A percentile compares a stretch with the other conserved stretches of the same genome.
These are phyloP conservation scores for Gryllus bimaculatus DNA, from an alignment of 1,140 invertebrate genomes.

Conservation along the genomic window DNA sequence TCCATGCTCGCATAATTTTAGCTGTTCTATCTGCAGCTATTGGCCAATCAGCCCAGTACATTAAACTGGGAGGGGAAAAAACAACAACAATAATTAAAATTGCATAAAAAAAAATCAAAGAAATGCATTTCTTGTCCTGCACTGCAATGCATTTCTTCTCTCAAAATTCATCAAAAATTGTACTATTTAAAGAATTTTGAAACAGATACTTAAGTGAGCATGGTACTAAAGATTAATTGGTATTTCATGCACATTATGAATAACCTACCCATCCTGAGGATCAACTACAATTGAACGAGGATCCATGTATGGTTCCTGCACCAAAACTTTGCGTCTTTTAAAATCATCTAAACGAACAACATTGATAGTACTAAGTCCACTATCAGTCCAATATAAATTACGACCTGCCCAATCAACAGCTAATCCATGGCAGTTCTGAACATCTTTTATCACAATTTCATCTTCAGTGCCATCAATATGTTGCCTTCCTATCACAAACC, in stretches of 20 bases:
- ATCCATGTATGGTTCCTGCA: slow-evolving; percentile 41
- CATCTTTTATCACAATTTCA: slow-evolving; percentile 35
- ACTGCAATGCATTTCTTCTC: too few relatives aligned
- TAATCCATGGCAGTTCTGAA: slow-evolving; percentile 54
- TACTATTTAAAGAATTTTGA: too few relatives aligned
- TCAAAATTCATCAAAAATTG: too few relatives aligned
- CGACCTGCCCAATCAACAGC: slow-evolving; percentile 69
- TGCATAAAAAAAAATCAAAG: background rate
- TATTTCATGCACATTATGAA: too few relatives aligned
- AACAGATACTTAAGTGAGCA: too few relatives aligned
- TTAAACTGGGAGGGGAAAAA: slow-evolving; percentile 26
- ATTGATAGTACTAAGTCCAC: slow-evolving; percentile 47
- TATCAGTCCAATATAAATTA: slow-evolving; percentile 77
- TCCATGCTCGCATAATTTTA: slow-evolving; percentile 41
- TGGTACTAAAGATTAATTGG: too few relatives aligned
- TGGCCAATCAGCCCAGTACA: slow-evolving; percentile 46
- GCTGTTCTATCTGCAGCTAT: slow-evolving; percentile 26
- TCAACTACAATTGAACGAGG: slow-evolving; percentile 60
- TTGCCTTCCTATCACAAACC: slow-evolving; percentile 39
- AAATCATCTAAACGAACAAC: slow-evolving; percentile 48
- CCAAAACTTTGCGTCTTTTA: slow-evolving; percentile 41
- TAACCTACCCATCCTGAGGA: slow-evolving; percentile 43
- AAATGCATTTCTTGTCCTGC: too few relatives aligned
- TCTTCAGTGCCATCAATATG: slow-evolving; percentile 33
- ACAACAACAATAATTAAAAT: background rate